Evolutionary conservation across 2,797 vertebrate genomes (phyloP), one percentile per base, ranked within the genome.

Genomic region (Eremophila alpestris): DNA sequence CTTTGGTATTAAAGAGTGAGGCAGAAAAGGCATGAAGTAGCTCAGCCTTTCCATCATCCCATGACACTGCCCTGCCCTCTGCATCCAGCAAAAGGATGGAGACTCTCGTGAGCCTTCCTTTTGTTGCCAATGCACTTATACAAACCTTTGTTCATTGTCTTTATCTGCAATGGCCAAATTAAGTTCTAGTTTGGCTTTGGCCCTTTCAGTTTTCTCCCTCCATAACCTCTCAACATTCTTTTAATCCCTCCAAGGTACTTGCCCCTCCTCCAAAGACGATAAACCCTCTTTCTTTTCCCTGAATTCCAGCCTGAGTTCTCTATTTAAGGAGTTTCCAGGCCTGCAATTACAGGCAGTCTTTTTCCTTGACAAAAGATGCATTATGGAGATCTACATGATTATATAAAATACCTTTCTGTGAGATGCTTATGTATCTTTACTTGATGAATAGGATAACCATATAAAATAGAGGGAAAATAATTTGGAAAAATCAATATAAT

Each of bases 231-330:
- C 23, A 69, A 16, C 8, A 9, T n/a, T 36, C 11, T 69, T 55
- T 48, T 30, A 63, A 41, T 56, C 16, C 16, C 27, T 68, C 2
- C 36, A 16, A n/a, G 11, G 9, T 43, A 51, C 43, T 21, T 88
- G 9, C 5, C 17, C 3, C 24, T 46, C 10, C 15, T 82, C 38
- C 8, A 45, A 17, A 22, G 49, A 12, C n/a, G 5, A 63, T 18
- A 51, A 5, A 32, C 13, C 11, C 8, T 32, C 21, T 22, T 40
- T 2, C 13, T 24, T 4, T 5, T 0, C 24, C 4, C 40, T 26
- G 13, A 45, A 6, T 21, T 65, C 17, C 52, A 45, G 13, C 27
- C 27, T 16, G 55, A 67, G 4, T 23, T 67, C 29, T 49, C 21
- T 43, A 8, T 76, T 76, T 38, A 38, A 43, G n/a, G 27, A 36